Evolutionary conservation across 2,797 vertebrate genomes (phyloP), one percentile per base, ranked within the genome.

Genomic region (Danio albolineatus): DNA sequence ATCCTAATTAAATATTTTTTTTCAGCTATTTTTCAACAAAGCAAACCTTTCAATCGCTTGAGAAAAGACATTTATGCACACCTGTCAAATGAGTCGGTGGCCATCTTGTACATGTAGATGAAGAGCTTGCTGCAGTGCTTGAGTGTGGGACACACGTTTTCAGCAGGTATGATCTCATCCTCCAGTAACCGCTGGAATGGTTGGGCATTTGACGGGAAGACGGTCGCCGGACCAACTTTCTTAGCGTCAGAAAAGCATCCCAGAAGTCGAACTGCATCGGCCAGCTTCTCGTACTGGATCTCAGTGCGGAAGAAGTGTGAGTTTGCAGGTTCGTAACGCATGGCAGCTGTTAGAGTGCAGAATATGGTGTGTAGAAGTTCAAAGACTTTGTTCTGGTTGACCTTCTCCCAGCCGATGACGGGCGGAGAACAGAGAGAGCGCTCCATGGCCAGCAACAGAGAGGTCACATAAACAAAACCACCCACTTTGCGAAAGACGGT

Each of bases 71-170:
- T 19, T 49, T 19, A 79, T 73, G 65, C 93, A 70, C 91, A 99
- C 98, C 97, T 99, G 95, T 99, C 97, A 66, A 99, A 99, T 39
- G 97, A 98, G 90, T 99, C 98, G 0, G 98, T 99, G 88, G 96
- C 94, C 92, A 99, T 97, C 90, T 96, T 98, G 94, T 99, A 98
- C 88, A 99, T 94, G 92, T 97, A 99, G 89, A 97, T 95, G 89
- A 99, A 98, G 77, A 99, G 96, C 90, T 97, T 99, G 91, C 97
- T 97, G 95, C 98, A 98, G 87, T 98, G 96, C 70, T 91, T 95
- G 61, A 99, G 92, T 0, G 95, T 95, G 43, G 97, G 96, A 54
- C 95, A 96, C 65, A 98, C 95, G 0, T 92, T 94, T 89, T 99
- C 98, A 79, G 89, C 28, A 0, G 88, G 89, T 59, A 92, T 89